These are phyloP conservation scores for Drosophila grimshawi DNA, from an alignment of 1,140 invertebrate species.

Conservation along the genomic window DNA sequence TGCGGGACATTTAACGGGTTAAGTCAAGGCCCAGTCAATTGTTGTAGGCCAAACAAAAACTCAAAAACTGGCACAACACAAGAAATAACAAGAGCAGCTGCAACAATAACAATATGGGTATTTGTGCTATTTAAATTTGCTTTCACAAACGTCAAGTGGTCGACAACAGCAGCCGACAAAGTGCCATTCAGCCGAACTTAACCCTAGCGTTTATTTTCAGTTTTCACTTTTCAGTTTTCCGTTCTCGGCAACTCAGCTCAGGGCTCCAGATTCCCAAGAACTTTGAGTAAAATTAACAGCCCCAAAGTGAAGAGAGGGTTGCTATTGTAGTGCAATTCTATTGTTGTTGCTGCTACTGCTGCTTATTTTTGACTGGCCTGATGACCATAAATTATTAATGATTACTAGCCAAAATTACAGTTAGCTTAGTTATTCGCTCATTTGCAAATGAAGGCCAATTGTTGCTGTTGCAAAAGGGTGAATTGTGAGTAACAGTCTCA, in stretches of 20 bases:
- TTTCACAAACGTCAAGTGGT: constrained; percentile 73
- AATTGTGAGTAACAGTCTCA: constrained; percentile 39
- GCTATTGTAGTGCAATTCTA: constrained; percentile 19
- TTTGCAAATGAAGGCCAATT: constrained; percentile 83
- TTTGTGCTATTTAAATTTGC: constrained; percentile 77
- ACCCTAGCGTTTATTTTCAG: constrained; percentile 16
- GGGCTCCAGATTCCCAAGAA: constrained; percentile 4
- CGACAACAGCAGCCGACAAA: constrained; percentile 62
- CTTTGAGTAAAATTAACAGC: constrained; percentile 9
- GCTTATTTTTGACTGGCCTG: constrained; percentile 39
- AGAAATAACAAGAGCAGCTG: constrained; percentile 13
- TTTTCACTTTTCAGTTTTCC: constrained; percentile 10
- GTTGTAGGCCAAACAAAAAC: constrained; percentile 75
- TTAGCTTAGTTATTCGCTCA: constrained; percentile 82
- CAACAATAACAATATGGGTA: constrained; percentile 56
- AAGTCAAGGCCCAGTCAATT: constrained; percentile 56
- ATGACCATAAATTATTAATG: constrained; percentile 82
- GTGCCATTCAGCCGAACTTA: constrained; percentile 65
- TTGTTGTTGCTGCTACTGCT: constrained; percentile 20
- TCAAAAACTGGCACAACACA: constrained; percentile 70
- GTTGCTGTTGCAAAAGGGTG: constrained; percentile 35
- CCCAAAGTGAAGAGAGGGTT: constrained; percentile 16
- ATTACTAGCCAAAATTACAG: constrained; percentile 81
- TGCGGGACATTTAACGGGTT: constrained; percentile 52
- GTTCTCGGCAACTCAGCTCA: constrained; percentile 2